Evolutionary conservation across 2,113 vertebrate genomes (phyloP), one percentile per base, ranked within the genome.

Genomic region (Eulemur macaco): DNA sequence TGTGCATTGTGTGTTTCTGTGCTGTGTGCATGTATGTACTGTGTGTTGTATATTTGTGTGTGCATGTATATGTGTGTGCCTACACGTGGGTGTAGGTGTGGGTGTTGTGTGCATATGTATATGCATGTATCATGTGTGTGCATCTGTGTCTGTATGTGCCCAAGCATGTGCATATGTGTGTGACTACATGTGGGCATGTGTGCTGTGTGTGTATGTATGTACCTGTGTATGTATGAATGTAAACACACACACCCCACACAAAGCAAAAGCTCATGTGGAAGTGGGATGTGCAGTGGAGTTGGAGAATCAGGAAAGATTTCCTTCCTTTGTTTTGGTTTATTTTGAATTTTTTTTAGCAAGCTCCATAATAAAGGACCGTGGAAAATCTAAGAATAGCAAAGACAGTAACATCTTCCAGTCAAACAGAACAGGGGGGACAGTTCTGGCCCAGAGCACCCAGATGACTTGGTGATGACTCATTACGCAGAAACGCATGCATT

Each of bases 341-440:
- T 71, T 29, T 73, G 42, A 87, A 64, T 29, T 47, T 64, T 64
- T 69, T 83, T n/a, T 25, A 29, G 58, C 69, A 89, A 69, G 64
- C 37, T 56, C 90, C 39, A 31, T 86, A 31, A 69, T 84, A 84
- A 82, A 91, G 68, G 39, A n/a, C 71, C 50, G 8, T 39, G 78
- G 90, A 18, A 52, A 88, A 29, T 60, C 76, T 89, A 86, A 91
- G 80, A 96, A 88, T 12, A 96, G 97, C 81, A 83, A 56, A 96
- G 91, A 34, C 68, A 73, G 81, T n/a, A 23, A 29, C 42, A 31
- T 64, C 82, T 86, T 54, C 56, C 23, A 13, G 73, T 52, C 82
- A 82, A 60, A 37, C 82, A 76, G 60, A 54, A n/a, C n/a, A 86
- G 81, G 6, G 6, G 37, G 58, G 34, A 52, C 25, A 11, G 50